Base-by-base conservation (phyloP, 2,888 invertebrate species). In the Drosophila nigricruria region DNA sequence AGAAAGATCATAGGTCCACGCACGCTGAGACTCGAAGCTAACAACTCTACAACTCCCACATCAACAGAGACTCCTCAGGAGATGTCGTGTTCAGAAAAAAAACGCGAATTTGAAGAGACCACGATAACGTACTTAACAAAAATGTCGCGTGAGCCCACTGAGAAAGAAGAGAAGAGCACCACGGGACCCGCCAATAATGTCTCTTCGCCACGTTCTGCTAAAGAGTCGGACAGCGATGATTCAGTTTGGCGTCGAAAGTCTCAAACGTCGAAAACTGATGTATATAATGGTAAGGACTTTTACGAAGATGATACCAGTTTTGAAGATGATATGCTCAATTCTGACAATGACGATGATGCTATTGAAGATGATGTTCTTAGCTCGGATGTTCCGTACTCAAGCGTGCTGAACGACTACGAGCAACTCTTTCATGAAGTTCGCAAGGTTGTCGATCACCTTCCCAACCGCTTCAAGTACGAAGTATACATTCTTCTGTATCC, bases 401-500 rank as follows among this genome's bases (percentile, higher is more conserved):
- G 38, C 12, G 16, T 43, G 0, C 27, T 71, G 0, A 34, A 6
- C 14, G 71, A 66, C 0, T 88, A 80, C 5, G 81, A 80, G 18
- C 14, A 50, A 16, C 32, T 71, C 0, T 70, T 82, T 10, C 20
- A 59, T 2, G 47, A 62, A 30, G 38, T 86, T 0, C 40, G 42
- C 14, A 53, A 34, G 1, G 14, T 77, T 1, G 16, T 72, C 0
- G 6, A 40, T 0, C n/a, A 3, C 18, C 53, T 64, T 0, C 69
- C 83, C 3, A 75, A 67, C 45, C 61, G 62, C 3, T 45, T 68
- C n/a, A 80, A 70, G 23, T 79, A 67, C 3, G 77, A 85, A 14
- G n/a, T 81, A 1, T 52, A 64, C 8, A 40, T 20, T 0, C n/a
- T 85, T 10, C 12, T 87, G 0, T 89, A 68, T 52, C 89, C 85